Percentiles rank a stretch among this genome's conserved stretches.
These are phyloP conservation scores for Mormyrus lacerda DNA, from an alignment of 2,113 vertebrate species.

Conservation along the genomic window DNA sequence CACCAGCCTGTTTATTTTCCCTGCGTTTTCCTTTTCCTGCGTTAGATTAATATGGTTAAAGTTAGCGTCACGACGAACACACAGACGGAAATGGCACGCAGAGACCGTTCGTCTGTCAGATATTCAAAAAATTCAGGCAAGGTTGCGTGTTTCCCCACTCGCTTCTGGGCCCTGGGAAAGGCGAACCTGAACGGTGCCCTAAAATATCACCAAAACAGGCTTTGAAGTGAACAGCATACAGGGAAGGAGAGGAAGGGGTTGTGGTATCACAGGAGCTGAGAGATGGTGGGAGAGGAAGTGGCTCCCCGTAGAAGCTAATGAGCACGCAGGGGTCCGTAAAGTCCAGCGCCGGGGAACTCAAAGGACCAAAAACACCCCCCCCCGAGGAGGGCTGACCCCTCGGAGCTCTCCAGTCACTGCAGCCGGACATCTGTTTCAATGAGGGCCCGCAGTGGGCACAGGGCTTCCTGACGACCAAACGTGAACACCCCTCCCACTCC, in stretches of 20 bases:
- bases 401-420: neutral
- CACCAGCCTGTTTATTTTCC: neutral
- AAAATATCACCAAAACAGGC: neutral
- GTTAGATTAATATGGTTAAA: constrained; percentile 5
- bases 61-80: constrained; percentile 11
- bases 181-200: neutral
- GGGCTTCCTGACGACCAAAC: neutral
- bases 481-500: neutral
- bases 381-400: neutral
- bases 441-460: neutral
- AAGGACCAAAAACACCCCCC: neutral
- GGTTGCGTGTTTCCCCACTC: neutral
- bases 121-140: neutral
- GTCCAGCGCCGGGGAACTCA: neutral
- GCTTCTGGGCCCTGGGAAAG: neutral
- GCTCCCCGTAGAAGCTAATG: neutral
- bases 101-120: neutral
- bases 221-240: neutral
- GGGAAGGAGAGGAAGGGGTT: neutral
- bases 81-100: neutral
- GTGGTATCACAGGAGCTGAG: neutral
- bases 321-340: neutral
- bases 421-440: neutral
- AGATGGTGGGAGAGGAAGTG: neutral
- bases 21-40: neutral